These are phyloP conservation scores for Gadus macrocephalus DNA, from an alignment of 2,113 vertebrate genomes.

Conservation along the genomic window DNA sequence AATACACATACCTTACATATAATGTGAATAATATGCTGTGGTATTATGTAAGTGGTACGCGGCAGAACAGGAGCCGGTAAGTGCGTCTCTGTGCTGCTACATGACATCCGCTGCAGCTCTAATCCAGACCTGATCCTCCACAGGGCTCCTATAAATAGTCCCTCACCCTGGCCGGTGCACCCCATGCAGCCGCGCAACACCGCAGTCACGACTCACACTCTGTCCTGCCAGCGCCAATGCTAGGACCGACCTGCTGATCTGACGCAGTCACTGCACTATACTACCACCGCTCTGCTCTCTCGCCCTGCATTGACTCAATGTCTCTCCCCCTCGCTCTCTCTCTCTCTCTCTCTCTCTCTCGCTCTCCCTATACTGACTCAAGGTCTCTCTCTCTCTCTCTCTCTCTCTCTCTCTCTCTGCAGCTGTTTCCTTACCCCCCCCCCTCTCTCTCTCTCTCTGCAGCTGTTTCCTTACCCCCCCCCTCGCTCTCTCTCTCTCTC, in stretches of 20 bases:
- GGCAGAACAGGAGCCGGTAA: too few relatives aligned
- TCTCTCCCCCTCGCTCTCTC: too few relatives aligned
- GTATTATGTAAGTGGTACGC: too few relatives aligned
- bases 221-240: conserved; percentile 24
- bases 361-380: too few relatives aligned
- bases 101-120: too few relatives aligned
- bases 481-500: neutral
- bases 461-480: neutral
- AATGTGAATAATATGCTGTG: too few relatives aligned
- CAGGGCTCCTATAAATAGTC: conserved; percentile 56
- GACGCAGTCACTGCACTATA: conserved; percentile 34
- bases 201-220: conserved; percentile 58
- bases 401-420: neutral
- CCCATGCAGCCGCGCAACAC: conserved; percentile 41
- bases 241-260: conserved; percentile 29
- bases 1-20: too few relatives aligned
- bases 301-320: too few relatives aligned
- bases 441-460: neutral
- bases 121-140: conserved; percentile 14
- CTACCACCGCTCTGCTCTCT: conserved; percentile 14
- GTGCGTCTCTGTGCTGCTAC: too few relatives aligned
- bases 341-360: too few relatives aligned
- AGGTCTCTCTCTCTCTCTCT: neutral
- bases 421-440: neutral
- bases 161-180: conserved; percentile 30